Conservation (phyloP, 2,888 invertebrate species). For the Xanthorhoe designata region DNA sequence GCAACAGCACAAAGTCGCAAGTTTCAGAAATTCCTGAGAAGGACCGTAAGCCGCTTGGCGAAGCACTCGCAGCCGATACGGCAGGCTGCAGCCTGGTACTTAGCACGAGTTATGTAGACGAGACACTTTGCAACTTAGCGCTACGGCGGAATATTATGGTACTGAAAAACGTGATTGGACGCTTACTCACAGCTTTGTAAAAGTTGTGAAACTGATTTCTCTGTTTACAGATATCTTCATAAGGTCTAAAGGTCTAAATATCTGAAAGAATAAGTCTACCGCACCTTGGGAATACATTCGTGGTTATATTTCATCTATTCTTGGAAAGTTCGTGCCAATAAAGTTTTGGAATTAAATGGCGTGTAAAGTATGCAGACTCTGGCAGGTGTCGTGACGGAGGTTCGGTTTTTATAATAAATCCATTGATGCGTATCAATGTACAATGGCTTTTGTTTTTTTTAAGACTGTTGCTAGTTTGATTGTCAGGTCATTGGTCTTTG, state of each 20-base stretch:
- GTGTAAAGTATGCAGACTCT: slow-evolving; percentile 55
- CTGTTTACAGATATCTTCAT: too few relatives aligned
- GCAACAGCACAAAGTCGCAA: slow-evolving; percentile 64
- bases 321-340: slow-evolving; percentile 17
- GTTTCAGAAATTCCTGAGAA: slow-evolving; percentile 55
- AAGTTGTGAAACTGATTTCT: too few relatives aligned
- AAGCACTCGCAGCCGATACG: slow-evolving; percentile 40
- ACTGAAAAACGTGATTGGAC: slow-evolving; percentile 4
- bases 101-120: slow-evolving; percentile 31
- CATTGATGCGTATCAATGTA: slow-evolving; percentile 50
- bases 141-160: slow-evolving; percentile 1
- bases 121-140: slow-evolving; percentile 21
- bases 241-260: too few relatives aligned
- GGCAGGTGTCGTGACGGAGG: slow-evolving; percentile 69
- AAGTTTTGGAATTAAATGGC: slow-evolving; percentile 41
- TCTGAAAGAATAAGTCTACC: too few relatives aligned
- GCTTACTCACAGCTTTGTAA: not conserved
- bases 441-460: slow-evolving; percentile 47
- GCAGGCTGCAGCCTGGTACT: not conserved
- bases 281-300: too few relatives aligned
- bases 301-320: too few relatives aligned
- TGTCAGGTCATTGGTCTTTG: slow-evolving; percentile 38
- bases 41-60: slow-evolving; percentile 64
- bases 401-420: slow-evolving; percentile 53
- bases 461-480: slow-evolving; percentile 21